phyloP scores from a whole-genome alignment of 2,888 invertebrate genomes.

The Lochmaea crataegi region DNA sequence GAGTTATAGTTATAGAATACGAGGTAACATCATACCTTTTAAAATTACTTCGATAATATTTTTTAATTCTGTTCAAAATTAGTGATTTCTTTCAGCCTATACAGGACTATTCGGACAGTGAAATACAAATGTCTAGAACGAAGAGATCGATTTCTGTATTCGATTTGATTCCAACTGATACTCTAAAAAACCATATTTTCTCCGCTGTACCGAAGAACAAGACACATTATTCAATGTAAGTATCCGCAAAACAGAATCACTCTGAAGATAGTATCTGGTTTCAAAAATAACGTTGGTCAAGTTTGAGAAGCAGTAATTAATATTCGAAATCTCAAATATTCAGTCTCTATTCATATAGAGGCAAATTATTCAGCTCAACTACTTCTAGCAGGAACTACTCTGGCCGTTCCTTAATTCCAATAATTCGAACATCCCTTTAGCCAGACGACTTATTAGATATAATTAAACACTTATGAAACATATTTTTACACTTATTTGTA shows the following conservation, averaged over 20 bases:
- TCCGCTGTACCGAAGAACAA: slow-evolving; percentile 45
- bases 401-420: too few species aligned
- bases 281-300: too few species aligned
- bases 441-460: too few species aligned
- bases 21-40: slow-evolving; percentile 25
- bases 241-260: neutral
- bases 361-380: too few species aligned
- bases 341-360: too few species aligned
- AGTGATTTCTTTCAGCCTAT: slow-evolving; percentile 39
- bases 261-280: too few species aligned
- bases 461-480: too few species aligned
- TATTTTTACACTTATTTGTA: slow-evolving; percentile 24
- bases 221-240: slow-evolving; percentile 53
- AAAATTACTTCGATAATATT: neutral
- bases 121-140: slow-evolving; percentile 48
- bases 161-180: slow-evolving; percentile 58
- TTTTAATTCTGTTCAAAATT: neutral
- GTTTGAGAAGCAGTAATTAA: too few species aligned
- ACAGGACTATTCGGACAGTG: slow-evolving; percentile 52
- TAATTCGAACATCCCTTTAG: too few species aligned
- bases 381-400: too few species aligned
- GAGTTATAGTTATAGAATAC: slow-evolving; percentile 35
- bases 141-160: slow-evolving; percentile 58
- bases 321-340: too few species aligned
- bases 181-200: slow-evolving; percentile 51